Conservation (phyloP, 2,113 vertebrate species). For the Rhabdornis inornatus region DNA sequence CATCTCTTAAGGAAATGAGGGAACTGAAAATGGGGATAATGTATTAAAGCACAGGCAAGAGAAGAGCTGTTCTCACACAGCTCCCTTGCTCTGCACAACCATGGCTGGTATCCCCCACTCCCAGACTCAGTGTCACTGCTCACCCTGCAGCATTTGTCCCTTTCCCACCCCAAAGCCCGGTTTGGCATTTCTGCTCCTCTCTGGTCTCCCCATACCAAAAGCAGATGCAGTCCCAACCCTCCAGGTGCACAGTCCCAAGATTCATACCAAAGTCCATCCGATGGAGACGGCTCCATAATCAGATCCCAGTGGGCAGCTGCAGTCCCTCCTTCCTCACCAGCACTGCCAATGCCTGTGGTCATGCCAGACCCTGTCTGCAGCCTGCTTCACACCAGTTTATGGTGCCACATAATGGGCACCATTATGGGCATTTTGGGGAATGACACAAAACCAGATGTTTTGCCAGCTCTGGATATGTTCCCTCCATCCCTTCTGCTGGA, state of each 20-base stretch:
- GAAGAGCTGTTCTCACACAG: neutral
- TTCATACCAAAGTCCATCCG: accelerated
- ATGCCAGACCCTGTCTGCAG: accelerated
- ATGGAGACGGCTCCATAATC: accelerated
- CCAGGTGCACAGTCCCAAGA: neutral
- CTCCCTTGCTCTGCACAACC: accelerated
- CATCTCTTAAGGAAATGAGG: neutral
- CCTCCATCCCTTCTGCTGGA: neutral
- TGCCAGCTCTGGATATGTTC: neutral
- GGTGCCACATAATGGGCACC: too few relatives aligned
- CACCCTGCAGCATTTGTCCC: neutral
- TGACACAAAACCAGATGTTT: neutral
- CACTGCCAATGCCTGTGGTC: accelerated
- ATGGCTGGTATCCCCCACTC: accelerated
- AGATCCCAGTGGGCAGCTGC: neutral
- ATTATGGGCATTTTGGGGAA: neutral
- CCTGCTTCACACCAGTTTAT: neutral
- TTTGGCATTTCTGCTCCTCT: neutral
- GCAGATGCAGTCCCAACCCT: neutral
- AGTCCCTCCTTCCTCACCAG: neutral
- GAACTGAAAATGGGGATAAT: neutral
- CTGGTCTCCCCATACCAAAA: neutral
- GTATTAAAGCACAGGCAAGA: neutral
- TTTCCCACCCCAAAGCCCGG: neutral
- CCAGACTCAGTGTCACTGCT: neutral